A percentile compares a stretch with the other conserved stretches of the same genome.
Conservation (phyloP, 2,888 invertebrate species). For the Xestia sexstrigata region DNA sequence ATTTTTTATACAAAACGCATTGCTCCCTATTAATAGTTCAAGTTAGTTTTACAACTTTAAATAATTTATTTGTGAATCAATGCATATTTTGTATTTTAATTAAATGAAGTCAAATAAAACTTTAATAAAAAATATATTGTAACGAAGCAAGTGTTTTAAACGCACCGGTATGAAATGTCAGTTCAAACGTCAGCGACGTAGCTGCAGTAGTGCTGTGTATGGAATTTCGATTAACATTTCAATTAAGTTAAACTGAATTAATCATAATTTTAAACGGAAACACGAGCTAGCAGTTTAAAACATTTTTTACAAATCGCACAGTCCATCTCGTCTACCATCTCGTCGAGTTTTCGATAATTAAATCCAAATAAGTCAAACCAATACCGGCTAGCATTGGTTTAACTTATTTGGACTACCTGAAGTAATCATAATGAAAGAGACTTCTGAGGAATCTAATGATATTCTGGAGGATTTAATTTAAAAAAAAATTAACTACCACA, state of each 20-base stretch:
- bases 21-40: too few relatives aligned
- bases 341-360: background rate
- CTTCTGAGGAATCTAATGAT: background rate
- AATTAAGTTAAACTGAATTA: background rate
- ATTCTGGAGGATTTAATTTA: background rate
- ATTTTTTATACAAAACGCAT: background rate
- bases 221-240: background rate
- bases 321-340: background rate
- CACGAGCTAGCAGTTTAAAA: background rate
- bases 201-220: constrained; percentile 19
- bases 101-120: background rate
- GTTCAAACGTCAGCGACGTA: constrained; percentile 5
- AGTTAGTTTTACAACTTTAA: background rate
- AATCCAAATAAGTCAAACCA: background rate
- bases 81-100: background rate
- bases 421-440: background rate
- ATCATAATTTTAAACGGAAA: background rate
- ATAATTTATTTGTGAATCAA: background rate
- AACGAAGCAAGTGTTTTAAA: constrained; percentile 8
- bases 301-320: background rate
- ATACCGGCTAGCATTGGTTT: background rate
- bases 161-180: constrained; percentile 17
- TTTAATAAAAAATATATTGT: background rate
- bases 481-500: background rate
- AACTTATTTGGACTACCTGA: background rate